Conservation (phyloP, 2,113 vertebrate genomes). For the Junco hyemalis region DNA sequence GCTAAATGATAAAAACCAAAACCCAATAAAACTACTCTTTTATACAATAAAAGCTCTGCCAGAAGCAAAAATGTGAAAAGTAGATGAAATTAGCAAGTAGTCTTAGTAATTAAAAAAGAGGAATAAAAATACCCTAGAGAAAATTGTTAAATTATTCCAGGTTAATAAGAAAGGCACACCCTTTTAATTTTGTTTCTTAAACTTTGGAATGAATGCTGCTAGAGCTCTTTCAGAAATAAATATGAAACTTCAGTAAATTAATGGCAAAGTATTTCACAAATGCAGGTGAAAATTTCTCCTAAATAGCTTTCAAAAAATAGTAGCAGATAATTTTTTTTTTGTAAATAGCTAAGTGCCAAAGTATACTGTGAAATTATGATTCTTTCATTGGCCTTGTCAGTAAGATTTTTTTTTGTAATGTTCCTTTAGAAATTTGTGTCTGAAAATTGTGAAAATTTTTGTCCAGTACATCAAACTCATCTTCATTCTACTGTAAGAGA, state of each 20-base stretch:
- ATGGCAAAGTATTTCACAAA: neutral
- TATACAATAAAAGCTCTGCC: neutral
- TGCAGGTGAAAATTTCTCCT: neutral
- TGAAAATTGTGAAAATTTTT: neutral
- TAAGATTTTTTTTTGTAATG: neutral
- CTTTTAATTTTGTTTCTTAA: neutral
- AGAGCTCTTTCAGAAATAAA: neutral
- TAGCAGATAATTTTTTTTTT: neutral
- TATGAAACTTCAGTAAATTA: neutral
- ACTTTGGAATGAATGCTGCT: neutral
- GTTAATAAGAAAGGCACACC: neutral
- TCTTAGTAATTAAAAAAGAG: neutral
- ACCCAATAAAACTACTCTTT: neutral
- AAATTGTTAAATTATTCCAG: neutral
- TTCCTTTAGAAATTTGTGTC: neutral
- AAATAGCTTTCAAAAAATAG: neutral
- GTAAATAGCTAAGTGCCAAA: neutral
- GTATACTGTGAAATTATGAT: neutral
- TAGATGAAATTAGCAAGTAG: slow-evolving; percentile 2
- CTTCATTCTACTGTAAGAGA: neutral
- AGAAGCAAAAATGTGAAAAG: slow-evolving; percentile 5
- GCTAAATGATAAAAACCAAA: neutral
- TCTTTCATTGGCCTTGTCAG: neutral
- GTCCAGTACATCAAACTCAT: neutral
- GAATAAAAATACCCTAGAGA: neutral